A percentile compares a stretch with the other conserved stretches of the same genome.
Evolutionary conservation across 2,797 vertebrate species (phyloP).

Genomic region (Smutsia temminckii): DNA sequence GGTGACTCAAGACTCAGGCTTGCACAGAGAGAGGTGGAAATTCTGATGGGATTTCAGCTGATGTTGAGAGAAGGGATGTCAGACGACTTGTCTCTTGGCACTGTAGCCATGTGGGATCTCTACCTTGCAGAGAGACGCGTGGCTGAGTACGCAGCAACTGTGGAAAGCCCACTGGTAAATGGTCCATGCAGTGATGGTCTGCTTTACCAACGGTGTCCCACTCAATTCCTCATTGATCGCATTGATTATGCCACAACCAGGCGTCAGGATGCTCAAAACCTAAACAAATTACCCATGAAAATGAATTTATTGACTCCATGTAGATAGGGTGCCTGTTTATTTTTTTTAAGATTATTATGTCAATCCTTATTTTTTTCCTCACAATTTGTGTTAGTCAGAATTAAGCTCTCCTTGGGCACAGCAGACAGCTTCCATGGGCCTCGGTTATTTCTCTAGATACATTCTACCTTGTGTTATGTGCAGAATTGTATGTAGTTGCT

Average conservation of each 20-base stretch:
- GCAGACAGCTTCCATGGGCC: neutral
- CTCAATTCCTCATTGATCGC: neutral
- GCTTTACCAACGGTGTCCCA: neutral
- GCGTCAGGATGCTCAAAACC: neutral
- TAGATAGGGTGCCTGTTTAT: neutral
- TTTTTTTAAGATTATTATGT: conserved; percentile 36
- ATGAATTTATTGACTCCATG: neutral
- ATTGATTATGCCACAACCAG: neutral
- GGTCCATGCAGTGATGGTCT: neutral
- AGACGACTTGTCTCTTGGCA: neutral
- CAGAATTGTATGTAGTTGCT: neutral
- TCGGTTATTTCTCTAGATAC: neutral
- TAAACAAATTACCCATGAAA: neutral
- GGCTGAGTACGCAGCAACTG: fast-evolving
- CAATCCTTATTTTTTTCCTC: neutral
- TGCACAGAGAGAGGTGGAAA: neutral
- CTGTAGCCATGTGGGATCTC: fast-evolving
- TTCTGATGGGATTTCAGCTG: neutral
- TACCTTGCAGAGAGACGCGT: neutral
- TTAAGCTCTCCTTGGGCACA: neutral
- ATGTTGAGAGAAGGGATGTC: neutral
- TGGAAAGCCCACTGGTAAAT: neutral
- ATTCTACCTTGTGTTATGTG: neutral
- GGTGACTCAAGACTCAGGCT: neutral
- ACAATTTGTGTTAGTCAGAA: neutral